Evolutionary conservation across 2,888 invertebrate species (phyloP), one percentile per base, ranked within the genome.

Genomic region (Tenthredo mesomela): DNA sequence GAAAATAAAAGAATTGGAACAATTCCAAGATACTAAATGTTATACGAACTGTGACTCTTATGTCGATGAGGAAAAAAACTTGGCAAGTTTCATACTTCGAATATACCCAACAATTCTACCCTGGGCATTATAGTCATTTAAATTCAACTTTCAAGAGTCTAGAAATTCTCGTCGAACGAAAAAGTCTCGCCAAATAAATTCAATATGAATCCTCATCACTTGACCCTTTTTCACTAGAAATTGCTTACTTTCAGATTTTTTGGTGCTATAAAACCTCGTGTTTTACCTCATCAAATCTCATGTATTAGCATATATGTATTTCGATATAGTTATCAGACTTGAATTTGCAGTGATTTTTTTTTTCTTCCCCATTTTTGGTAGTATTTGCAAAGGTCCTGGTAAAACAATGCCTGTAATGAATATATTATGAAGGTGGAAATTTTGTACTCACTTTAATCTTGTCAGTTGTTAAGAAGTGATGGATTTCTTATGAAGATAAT

Each of bases 71-170:
- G n/a, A 10, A 25, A 40, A 58, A 80, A 80, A 61, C 37, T 77
- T 77, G 80, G 33, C 80, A 61, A 80, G 80, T 61, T 37, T 80
- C 40, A 40, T 40, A 37, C 78, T 10, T 12, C 21, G 78, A 58
- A 58, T 15, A 18, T 58, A 50, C 80, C 21, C 9, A n/a, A 50
- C 77, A 33, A 77, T 50, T 33, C 54, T 25, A n/a, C 73, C 29
- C 25, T 12, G 12, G 50, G 29, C 7, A 18, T n/a, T n/a, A 29
- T 54, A 33, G 54, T 29, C 80, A 40, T 61, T 80, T 21, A 2
- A 58, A 80, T 61, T 61, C 21, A 33, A 61, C 58, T 80, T 80
- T n/a, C 12, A 21, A 61, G 80, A 61, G 25, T 61, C 80, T 40
- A 21, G 7, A 61, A 61, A 80, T 61, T 25, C 15, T 37, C 21